Evolutionary conservation across 2,113 vertebrate species (phyloP), one percentile per base, ranked within the genome.

Genomic region (Sapajus apella): DNA sequence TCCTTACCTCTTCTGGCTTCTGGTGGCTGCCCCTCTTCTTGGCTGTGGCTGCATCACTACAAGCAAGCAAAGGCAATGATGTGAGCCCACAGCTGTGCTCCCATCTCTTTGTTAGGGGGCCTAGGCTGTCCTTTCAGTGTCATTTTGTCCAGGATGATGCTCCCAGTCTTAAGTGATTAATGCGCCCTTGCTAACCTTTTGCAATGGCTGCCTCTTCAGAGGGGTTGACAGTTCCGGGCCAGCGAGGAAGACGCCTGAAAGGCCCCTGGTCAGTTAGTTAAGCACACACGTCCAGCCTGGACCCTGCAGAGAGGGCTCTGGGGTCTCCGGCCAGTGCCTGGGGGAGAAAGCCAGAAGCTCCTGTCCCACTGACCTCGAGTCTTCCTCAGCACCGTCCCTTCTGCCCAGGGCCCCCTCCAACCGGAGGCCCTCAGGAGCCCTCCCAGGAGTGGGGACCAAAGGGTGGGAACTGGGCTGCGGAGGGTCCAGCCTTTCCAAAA

Each of bases 101-200:
- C 40, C 13, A 18, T 35, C 32, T 17, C 73, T 83, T 70, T n/a
- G 23, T 40, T 6, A 2, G 70, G 32, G 30, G 81, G 47, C 21
- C 50, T 8, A 27, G 1, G 25, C 27, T 68, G 72, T 47, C 12
- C 0, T 58, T 47, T 40, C 35, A 70, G 16, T 20, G 6, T 35
- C 50, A 76, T 85, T 43, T 72, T 47, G 84, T 8, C 0, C 0
- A 88, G 81, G 66, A 21, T 76, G 27, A 40, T 13, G 68, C n/a
- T 81, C 35, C 76, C 35, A 68, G 30, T 85, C 91, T 87, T 75
- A 82, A 87, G 76, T 61, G 85, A 30, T 97, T 95, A 80, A 83
- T 55, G 40, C 37, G 23, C 94, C 82, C 96, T 92, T 97, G 93
- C 97, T 98, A 95, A 98, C 92, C 87, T 58, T 97, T 95, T 97